Evolutionary conservation across 2,888 invertebrate species (phyloP), one percentile per base, ranked within the genome.

Genomic region (Tenthredo distinguenda): DNA sequence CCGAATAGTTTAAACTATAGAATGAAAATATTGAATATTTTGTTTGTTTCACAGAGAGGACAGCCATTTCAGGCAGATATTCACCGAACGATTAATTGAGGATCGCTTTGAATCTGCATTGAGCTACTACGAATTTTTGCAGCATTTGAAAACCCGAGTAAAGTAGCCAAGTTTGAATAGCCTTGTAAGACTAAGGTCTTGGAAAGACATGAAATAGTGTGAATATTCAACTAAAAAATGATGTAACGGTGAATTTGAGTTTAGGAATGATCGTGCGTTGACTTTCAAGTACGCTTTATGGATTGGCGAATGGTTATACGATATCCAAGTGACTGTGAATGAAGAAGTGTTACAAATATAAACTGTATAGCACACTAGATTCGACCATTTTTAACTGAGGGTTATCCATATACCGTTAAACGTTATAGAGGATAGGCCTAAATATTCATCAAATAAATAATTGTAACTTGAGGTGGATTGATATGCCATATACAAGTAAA

Each of bases 91-190:
- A 90, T 95, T 99, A 91, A 95, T 99, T 77, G 99, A 99, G 94
- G 99, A 99, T 94, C 95, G 99, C 91, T 96, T 97, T 87, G 99
- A 99, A 93, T 97, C 97, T 85, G 97, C 98, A 84, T 96, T 99
- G 94, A 98, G 99, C 89, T 99, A 99, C 95, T 98, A 98, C 94
- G 99, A 99, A 95, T 99, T 99, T 95, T 95, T 99, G 93, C 99
- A 99, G 94, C 98, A 99, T 95, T 95, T 98, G 90, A 97, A 98
- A 94, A 96, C 96, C 90, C 97, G 98, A 95, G 96, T 98, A 94
- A 98, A 98, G 95, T 98, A 97, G 87, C 77, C 37, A 47, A 85
- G 55, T 68, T 85, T 84, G 15, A 50, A 84, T 71, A 31, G 47
- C 37, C 34, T 84, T 21, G 34, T 84, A 2, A 26, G 31, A 68